These are phyloP conservation scores for Crossoptilon crossoptilon DNA, from an alignment of 2,797 vertebrate species.

Conservation along the genomic window DNA sequence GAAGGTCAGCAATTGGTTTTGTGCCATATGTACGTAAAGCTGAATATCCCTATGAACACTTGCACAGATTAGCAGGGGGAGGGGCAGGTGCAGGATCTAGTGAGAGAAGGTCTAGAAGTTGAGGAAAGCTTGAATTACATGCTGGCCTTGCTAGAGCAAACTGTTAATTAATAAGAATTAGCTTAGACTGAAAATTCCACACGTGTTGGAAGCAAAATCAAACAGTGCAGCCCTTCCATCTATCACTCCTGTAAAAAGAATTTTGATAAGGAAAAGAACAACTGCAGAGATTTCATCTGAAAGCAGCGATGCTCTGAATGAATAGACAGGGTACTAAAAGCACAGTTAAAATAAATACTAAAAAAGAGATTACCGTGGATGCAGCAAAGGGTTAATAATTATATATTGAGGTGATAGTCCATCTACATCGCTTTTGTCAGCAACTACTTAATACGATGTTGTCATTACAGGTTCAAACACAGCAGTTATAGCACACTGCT, in stretches of 20 bases:
- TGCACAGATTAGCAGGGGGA: neutral
- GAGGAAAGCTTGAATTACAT: neutral
- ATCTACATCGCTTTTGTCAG: slow-evolving; percentile 5
- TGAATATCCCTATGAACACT: slow-evolving; percentile 38
- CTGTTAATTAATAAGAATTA: slow-evolving; percentile 16
- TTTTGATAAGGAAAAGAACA: neutral
- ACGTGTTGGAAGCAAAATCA: neutral
- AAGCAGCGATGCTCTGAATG: neutral
- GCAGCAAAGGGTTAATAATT: slow-evolving; percentile 37
- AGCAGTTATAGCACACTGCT: slow-evolving; percentile 60
- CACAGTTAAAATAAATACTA: neutral
- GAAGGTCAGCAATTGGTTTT: slow-evolving; percentile 4
- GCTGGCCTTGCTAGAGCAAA: neutral
- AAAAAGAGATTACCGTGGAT: neutral
- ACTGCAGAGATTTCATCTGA: neutral
- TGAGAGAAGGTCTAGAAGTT: neutral
- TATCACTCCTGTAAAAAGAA: neutral
- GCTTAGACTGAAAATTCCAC: neutral
- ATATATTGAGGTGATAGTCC: neutral
- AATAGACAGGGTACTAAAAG: neutral
- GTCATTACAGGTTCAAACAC: slow-evolving; percentile 44
- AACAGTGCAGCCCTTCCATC: neutral
- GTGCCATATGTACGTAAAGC: slow-evolving; percentile 8
- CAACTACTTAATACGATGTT: neutral
- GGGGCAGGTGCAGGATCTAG: neutral